Percentiles rank a stretch among this genome's conserved stretches.
These are phyloP conservation scores for Pleuronectes platessa DNA, from an alignment of 2,113 vertebrate species.

Conservation along the genomic window DNA sequence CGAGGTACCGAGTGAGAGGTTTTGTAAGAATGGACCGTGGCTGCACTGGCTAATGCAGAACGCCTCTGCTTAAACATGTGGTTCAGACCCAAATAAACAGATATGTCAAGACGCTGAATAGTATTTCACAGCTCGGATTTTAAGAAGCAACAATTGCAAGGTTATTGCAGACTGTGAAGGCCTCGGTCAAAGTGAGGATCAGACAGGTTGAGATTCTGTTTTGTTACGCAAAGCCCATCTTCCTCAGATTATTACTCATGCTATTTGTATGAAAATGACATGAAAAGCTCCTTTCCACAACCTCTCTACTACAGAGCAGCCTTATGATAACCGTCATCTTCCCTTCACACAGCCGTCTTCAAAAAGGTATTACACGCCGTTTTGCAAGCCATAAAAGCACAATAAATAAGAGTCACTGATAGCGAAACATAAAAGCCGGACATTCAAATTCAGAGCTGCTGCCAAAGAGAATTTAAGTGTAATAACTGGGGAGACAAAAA, in stretches of 20 bases:
- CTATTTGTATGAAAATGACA: constrained; percentile 10
- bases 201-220: not conserved
- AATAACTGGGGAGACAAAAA: not conserved
- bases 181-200: not conserved
- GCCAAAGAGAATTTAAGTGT: constrained; percentile 1
- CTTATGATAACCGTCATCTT: constrained; percentile 9
- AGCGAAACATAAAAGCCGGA: constrained; percentile 12
- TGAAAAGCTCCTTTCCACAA: constrained; percentile 15
- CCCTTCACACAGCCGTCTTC: not conserved
- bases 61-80: constrained; percentile 24
- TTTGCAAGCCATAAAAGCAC: constrained; percentile 11
- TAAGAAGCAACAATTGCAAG: not conserved
- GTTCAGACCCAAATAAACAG: not conserved
- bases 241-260: not conserved
- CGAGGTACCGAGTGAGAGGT: constrained; percentile 21
- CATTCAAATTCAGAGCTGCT: constrained; percentile 9
- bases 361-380: constrained; percentile 17
- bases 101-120: not conserved
- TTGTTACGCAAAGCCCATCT: not conserved
- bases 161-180: not conserved
- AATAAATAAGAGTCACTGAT: constrained; percentile 26
- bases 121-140: not conserved
- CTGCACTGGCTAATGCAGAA: not conserved
- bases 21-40: constrained; percentile 19
- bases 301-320: constrained; percentile 15